Evolutionary conservation across 2,113 vertebrate species (phyloP), one percentile per base, ranked within the genome.

Genomic region (Pachycephala philippinensis): DNA sequence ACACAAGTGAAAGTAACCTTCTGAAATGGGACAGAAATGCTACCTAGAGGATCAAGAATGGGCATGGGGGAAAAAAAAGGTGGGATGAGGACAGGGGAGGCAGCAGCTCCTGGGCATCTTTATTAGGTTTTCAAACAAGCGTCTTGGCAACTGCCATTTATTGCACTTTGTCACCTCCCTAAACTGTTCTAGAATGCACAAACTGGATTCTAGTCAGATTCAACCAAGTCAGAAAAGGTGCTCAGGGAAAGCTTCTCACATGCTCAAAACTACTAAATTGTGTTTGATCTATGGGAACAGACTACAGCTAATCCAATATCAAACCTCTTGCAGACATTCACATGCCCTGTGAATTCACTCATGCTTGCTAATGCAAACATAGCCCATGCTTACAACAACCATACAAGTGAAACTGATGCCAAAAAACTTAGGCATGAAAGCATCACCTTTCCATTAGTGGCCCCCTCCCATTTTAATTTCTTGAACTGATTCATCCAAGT

Each of bases 391-490:
- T 72, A 69, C 19, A 53, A 61, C 28, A 87, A 49, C 14, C 16
- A 61, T 49, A 59, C 17, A 81, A 82, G 56, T 59, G 39, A 63
- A 89, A 91, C 4, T 24, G 39, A 87, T 78, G 47, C 52, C 35
- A 63, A 63, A 87, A 14, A 91, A 87, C 45, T 61, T 39, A 89
- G 53, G 35, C 66, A 61, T 53, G 14, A 76, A 96, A 84, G 37
- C 47, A 79, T 24, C 22, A 82, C 21, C 9, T 35, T 44, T 56
- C 54, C 23, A 66, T 14, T 56, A 69, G 61, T 47, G 35, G 13
- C 11, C 9, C 22, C 8, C 9, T 27, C 20, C 37, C 22, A 35
- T 94, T 82, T 91, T 52, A 75, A n/a, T 30, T 91, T 71, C 65
- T 84, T 75, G 44, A 93, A 78, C 39, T 56, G 52, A 79, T 31